phyloP scores from a whole-genome alignment of 1,140 invertebrate species.

The honey bee (Apis mellifera) region DNA sequence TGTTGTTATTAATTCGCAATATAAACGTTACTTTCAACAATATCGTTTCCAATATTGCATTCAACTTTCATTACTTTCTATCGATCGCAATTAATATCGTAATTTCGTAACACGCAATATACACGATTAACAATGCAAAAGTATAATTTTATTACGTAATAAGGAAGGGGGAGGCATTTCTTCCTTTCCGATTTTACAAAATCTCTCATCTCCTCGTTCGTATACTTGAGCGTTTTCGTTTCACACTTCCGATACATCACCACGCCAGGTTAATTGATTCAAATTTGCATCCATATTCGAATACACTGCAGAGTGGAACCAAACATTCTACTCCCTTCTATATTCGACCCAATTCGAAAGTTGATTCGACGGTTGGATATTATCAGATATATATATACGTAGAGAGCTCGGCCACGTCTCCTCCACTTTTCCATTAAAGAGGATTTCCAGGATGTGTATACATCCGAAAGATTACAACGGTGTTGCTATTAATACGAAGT shows the following conservation, averaged over 20 bases:
- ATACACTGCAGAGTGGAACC: neutral
- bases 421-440: slow-evolving; percentile 33
- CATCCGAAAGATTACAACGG: neutral
- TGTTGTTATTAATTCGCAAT: too few species aligned
- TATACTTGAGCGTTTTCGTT: too few species aligned
- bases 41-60: too few species aligned
- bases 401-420: neutral
- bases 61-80: too few species aligned
- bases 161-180: neutral
- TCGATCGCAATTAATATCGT: too few species aligned
- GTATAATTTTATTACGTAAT: too few species aligned
- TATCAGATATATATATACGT: neutral
- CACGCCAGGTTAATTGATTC: slow-evolving; percentile 29
- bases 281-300: slow-evolving; percentile 37
- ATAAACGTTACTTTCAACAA: too few species aligned
- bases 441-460: slow-evolving; percentile 4
- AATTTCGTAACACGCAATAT: too few species aligned
- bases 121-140: too few species aligned
- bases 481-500: slow-evolving; percentile 21
- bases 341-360: slow-evolving; percentile 18
- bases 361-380: slow-evolving; percentile 8
- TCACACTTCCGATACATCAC: slow-evolving; percentile 1
- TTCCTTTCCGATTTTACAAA: neutral
- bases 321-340: neutral
- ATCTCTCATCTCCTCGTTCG: too few species aligned